phyloP scores from a whole-genome alignment of 1,140 invertebrate species.

The Delia radicum region DNA sequence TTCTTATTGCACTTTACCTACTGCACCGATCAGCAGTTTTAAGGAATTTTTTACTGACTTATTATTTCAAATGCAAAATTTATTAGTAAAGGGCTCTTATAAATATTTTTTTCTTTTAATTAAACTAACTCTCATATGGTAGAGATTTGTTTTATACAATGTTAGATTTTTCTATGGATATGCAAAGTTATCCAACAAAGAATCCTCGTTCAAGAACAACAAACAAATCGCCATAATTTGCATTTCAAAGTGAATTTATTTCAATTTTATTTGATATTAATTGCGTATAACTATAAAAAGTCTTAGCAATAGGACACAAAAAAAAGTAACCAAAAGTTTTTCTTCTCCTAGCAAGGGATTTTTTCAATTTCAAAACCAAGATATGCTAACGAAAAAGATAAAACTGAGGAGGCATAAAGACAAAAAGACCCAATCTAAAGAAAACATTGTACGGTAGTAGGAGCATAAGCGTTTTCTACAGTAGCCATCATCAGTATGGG shows the following conservation, averaged over 20 bases:
- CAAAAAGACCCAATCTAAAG: neutral
- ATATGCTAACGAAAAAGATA: conserved; percentile 6
- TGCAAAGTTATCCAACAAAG: no score
- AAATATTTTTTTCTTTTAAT: no score
- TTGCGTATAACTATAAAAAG: conserved; percentile 46
- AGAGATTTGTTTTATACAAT: no score
- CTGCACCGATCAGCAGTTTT: no score
- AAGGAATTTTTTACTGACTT: no score
- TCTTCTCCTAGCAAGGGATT: neutral
- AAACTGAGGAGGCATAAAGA: neutral
- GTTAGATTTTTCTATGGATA: no score
- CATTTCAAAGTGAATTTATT: conserved; percentile 52
- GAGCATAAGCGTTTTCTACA: neutral
- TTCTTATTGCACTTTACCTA: no score
- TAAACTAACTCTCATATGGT: no score
- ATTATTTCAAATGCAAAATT: no score
- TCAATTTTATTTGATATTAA: conserved; percentile 57
- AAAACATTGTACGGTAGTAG: neutral
- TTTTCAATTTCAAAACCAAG: neutral
- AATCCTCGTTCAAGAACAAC: neutral
- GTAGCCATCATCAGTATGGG: neutral
- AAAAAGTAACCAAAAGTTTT: neutral
- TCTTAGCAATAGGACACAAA: neutral
- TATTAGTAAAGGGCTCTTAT: no score
- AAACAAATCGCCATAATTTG: conserved; percentile 37